Percentiles rank a stretch among this genome's conserved stretches.
Evolutionary conservation across 2,888 invertebrate species (phyloP).

Genomic region (Drepanosiphum platanoidis): DNA sequence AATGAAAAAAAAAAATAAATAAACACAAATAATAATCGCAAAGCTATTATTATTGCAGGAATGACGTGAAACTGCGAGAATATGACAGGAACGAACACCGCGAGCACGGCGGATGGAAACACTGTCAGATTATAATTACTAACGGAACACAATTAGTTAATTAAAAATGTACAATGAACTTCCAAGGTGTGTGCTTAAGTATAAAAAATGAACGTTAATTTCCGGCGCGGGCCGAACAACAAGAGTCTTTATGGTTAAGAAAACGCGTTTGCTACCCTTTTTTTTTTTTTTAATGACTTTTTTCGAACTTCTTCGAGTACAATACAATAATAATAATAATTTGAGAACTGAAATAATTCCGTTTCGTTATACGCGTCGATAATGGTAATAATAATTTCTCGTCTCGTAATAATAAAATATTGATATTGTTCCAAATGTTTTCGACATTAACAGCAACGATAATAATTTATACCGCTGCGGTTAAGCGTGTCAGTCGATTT

Average conservation of each 20-base stretch:
- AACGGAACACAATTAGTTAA: slow-evolving; percentile 42
- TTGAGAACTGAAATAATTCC: too few species aligned
- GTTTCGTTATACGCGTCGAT: too few species aligned
- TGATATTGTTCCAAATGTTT: too few species aligned
- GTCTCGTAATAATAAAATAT: too few species aligned
- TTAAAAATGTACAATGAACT: slow-evolving; percentile 44
- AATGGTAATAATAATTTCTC: too few species aligned
- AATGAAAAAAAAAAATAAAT: too few species aligned
- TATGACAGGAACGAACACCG: slow-evolving; percentile 22
- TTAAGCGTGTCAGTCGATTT: too few species aligned
- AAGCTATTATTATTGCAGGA: background rate
- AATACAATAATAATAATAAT: too few species aligned
- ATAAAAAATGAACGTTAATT: slow-evolving; percentile 30
- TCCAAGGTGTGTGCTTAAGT: background rate
- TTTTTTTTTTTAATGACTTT: slow-evolving; percentile 10
- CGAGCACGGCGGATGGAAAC: background rate
- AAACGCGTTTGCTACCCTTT: background rate
- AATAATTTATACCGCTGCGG: too few species aligned
- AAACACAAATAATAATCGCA: background rate
- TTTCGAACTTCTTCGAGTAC: background rate
- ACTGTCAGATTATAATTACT: slow-evolving; percentile 47
- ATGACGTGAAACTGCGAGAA: slow-evolving; percentile 15
- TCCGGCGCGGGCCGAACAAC: background rate
- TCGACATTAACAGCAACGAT: too few species aligned
- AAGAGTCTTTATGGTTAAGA: slow-evolving; percentile 15